These are phyloP conservation scores for Strigamia crassipes DNA, from an alignment of 2,888 invertebrate genomes.

Conservation along the genomic window DNA sequence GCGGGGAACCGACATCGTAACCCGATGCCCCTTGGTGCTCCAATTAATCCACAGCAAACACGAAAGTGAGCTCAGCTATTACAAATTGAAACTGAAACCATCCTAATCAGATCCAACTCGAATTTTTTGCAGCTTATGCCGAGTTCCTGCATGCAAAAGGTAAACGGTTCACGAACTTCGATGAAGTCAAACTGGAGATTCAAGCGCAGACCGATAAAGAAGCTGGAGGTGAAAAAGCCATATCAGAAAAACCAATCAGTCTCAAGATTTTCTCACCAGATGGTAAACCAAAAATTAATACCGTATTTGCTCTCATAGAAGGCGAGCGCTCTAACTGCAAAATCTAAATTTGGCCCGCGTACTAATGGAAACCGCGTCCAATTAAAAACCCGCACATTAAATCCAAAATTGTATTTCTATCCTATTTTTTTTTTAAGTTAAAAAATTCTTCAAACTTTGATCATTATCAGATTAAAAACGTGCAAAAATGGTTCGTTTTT, in stretches of 20 bases:
- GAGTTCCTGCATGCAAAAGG: slow-evolving; percentile 1
- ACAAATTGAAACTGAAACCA: background rate
- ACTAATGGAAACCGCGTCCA: too few species aligned
- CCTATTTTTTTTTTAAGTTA: too few species aligned
- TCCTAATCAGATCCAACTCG: background rate
- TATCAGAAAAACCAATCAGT: slow-evolving; percentile 19
- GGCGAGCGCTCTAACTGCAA: too few species aligned
- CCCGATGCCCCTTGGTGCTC: slow-evolving; percentile 61
- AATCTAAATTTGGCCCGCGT: too few species aligned
- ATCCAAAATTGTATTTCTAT: too few species aligned
- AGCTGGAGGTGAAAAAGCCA: background rate
- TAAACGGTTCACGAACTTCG: background rate
- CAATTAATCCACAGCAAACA: slow-evolving; percentile 53
- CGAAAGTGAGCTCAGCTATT: background rate
- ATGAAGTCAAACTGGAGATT: slow-evolving; percentile 4
- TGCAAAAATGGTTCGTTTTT: too few species aligned
- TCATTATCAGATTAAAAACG: too few species aligned
- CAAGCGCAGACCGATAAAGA: background rate
- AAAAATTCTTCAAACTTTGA: too few species aligned
- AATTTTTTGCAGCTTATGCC: background rate
- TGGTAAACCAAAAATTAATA: slow-evolving; percentile 6
- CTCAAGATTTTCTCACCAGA: slow-evolving; percentile 31
- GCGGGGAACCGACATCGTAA: slow-evolving; percentile 62
- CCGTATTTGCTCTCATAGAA: too few species aligned
- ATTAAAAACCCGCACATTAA: too few species aligned